Evolutionary conservation across 2,113 vertebrate genomes (phyloP).

Genomic region (Salvator merianae): DNA sequence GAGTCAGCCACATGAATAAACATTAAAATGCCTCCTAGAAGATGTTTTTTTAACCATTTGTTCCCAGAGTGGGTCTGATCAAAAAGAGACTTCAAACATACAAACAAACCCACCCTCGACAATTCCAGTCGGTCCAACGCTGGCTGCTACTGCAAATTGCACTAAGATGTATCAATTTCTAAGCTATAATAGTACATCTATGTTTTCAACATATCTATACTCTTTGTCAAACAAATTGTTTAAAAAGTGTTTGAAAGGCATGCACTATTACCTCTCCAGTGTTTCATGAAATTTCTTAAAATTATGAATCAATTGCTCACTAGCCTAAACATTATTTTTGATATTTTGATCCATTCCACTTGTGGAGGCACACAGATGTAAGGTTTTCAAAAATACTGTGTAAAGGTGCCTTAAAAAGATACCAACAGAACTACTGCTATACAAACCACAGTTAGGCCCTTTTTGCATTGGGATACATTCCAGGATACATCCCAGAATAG

Average conservation of each 20-base stretch:
- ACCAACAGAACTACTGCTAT: background rate
- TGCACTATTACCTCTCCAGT: background rate
- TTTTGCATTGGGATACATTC: no score
- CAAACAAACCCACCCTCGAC: no score
- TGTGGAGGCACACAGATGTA: no score
- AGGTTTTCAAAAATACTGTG: no score
- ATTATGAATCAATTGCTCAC: background rate
- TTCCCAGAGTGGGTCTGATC: no score
- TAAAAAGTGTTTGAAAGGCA: background rate
- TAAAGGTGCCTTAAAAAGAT: no score
- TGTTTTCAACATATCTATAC: background rate
- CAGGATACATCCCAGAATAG: no score
- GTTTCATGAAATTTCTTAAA: background rate
- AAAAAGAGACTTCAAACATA: no score
- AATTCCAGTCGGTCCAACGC: no score
- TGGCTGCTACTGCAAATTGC: background rate
- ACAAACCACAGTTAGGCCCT: background rate
- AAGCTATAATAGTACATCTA: fast-evolving
- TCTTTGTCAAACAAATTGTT: background rate
- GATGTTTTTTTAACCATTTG: no score
- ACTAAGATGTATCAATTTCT: fast-evolving
- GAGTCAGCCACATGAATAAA: no score
- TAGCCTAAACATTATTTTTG: background rate
- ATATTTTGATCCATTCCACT: background rate
- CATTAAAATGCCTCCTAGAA: no score